Percentiles rank a stretch among this genome's conserved stretches.
phyloP scores from a whole-genome alignment of 2,888 invertebrate genomes.

The Eristalis tenax region DNA sequence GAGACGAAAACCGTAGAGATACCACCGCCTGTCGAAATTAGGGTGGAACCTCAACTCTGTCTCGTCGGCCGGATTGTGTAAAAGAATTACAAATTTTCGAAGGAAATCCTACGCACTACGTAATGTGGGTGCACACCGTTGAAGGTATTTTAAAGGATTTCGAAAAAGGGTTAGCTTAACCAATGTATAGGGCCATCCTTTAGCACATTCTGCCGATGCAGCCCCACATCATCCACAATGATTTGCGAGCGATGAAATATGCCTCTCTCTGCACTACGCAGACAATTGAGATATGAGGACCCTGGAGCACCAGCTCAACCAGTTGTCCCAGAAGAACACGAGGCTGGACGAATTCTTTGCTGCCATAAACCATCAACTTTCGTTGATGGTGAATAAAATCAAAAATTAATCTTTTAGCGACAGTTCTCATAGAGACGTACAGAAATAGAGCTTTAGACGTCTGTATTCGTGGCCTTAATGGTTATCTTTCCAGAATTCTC shows the following conservation, averaged over 20 bases:
- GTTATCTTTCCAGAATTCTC: constrained; percentile 16
- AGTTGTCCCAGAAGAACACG: constrained; percentile 48
- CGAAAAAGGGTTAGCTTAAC: too few relatives aligned
- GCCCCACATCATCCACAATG: neutral
- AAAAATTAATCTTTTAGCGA: neutral
- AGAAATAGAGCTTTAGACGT: constrained; percentile 39
- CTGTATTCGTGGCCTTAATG: constrained; percentile 26
- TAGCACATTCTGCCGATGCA: constrained; percentile 10
- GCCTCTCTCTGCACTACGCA: too few relatives aligned
- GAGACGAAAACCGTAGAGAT: too few relatives aligned
- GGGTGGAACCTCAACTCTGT: too few relatives aligned
- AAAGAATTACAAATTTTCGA: constrained; percentile 57
- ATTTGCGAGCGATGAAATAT: neutral
- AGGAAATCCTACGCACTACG: constrained; percentile 59
- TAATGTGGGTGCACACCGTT: too few relatives aligned
- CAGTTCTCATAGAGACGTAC: neutral
- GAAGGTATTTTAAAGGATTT: too few relatives aligned
- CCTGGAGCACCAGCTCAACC: constrained; percentile 67
- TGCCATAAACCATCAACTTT: constrained; percentile 64
- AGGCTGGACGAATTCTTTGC: constrained; percentile 66
- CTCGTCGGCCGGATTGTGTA: neutral
- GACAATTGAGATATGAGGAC: neutral
- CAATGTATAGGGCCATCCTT: constrained; percentile 59
- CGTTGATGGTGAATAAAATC: constrained; percentile 65
- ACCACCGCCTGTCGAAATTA: neutral